phyloP scores from a whole-genome alignment of 30 jellyfish, hydroid and myxozoan genomes.

The Hydractinia echinata region DNA sequence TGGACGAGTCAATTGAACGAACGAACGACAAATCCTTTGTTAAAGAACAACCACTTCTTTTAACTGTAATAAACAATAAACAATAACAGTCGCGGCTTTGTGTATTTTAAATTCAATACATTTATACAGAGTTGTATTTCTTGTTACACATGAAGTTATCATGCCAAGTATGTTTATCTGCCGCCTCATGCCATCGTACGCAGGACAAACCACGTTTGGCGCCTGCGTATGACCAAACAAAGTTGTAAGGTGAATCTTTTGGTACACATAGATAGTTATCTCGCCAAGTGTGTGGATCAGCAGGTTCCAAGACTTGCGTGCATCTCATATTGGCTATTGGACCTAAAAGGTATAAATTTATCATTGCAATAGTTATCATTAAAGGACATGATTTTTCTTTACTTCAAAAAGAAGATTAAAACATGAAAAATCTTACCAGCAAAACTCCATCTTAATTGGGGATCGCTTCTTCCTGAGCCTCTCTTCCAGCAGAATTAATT shows the following conservation, averaged over 20 bases:
- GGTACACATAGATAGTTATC: slow-evolving; percentile 71
- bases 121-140: too few species aligned
- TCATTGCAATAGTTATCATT: too few species aligned
- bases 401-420: too few species aligned
- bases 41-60: too few species aligned
- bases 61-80: too few species aligned
- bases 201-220: slow-evolving; percentile 4
- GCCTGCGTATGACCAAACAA: slow-evolving; percentile 77
- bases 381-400: too few species aligned
- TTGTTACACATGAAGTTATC: slow-evolving; percentile 9
- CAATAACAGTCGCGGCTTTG: too few species aligned
- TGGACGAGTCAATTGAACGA: too few species aligned
- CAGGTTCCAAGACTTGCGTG: slow-evolving; percentile 62
- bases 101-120: too few species aligned
- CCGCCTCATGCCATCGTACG: not conserved
- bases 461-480: slow-evolving; percentile 1
- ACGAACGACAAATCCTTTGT: too few species aligned
- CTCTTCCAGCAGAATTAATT: slow-evolving; percentile 46
- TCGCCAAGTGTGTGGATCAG: slow-evolving; percentile 83
- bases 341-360: slow-evolving; percentile 20
- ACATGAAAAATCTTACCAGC: slow-evolving; percentile 39
- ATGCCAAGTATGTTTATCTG: not conserved
- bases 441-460: slow-evolving; percentile 64
- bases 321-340: slow-evolving; percentile 64
- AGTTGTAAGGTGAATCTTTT: slow-evolving; percentile 58